A percentile compares a stretch with the other conserved stretches of the same genome.
Evolutionary conservation across 2,888 invertebrate species (phyloP).

Genomic region (Eristalinus sepulchralis): DNA sequence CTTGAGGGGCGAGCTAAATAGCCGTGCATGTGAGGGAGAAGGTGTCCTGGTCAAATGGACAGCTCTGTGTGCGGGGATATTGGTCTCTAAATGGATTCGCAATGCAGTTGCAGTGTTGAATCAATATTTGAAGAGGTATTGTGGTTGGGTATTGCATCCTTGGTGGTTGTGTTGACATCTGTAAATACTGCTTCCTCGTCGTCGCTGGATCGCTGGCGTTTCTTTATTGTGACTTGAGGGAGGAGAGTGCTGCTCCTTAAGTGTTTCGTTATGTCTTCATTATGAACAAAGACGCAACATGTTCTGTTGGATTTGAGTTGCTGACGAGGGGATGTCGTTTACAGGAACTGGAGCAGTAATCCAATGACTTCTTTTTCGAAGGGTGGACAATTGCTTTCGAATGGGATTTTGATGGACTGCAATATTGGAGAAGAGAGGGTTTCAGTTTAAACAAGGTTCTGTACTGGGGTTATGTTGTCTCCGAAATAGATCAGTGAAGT

Average conservation of each 20-base stretch:
- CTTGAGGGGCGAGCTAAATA: not conserved
- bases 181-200: not conserved
- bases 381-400: too few species aligned
- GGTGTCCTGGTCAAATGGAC: conserved; percentile 22
- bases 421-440: too few species aligned
- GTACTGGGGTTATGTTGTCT: too few species aligned
- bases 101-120: conserved; percentile 65
- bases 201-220: not conserved
- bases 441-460: too few species aligned
- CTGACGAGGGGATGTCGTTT: not conserved
- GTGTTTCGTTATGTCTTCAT: not conserved
- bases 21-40: not conserved
- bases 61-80: conserved; percentile 27
- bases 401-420: too few species aligned
- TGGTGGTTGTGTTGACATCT: conserved; percentile 24
- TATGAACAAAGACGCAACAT: not conserved
- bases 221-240: not conserved
- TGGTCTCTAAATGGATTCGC: conserved; percentile 58
- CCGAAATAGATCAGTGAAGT: too few species aligned
- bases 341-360: not conserved
- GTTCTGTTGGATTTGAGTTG: not conserved
- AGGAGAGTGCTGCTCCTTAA: not conserved
- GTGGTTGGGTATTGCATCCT: conserved; percentile 25
- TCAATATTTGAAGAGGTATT: conserved; percentile 51
- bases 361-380: too few species aligned